Evolutionary conservation across 2,797 vertebrate species (phyloP), one percentile per base, ranked within the genome.

Genomic region (Remorina albescens): DNA sequence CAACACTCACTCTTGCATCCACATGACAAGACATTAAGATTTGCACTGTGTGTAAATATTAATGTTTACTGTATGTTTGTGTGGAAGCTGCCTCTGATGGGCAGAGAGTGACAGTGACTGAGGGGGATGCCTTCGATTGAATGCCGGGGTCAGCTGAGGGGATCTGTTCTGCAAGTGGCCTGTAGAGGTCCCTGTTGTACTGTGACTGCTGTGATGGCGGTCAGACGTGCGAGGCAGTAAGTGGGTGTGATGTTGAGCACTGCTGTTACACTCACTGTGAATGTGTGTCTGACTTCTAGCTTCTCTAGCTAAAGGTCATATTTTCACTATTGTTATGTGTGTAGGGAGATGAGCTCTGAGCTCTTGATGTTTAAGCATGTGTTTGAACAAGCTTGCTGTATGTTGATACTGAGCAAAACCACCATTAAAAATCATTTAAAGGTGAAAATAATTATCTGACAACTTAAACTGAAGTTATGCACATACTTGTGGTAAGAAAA

Each of bases 161-260:
- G 19, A 32, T 56, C 13, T 30, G 13, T 81, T 63, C 76, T 39
- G 11, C 47, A 2, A 7, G n/a, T 59, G 58, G 65, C 85, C 91
- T 83, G 56, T 80, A 88, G 91, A 90, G 87, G 90, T 53, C 89
- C 47, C 84, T n/a, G 36, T 88, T 85, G 89, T 10, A 73, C 84
- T 51, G 10, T 34, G 57, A 25, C 78, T 12, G 71, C 84, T 49
- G 13, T 34, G 57, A 25, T 76, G 81, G n/a, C 5, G 18, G 46
- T 39, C 39, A 47, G 56, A 64, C 13, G 16, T 18, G 30, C 3
- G 30, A 30, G 3, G 57, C n/a, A n/a, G n/a, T n/a, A n/a, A n/a
- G n/a, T 51, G 51, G 53, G 74, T 56, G 46, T 15, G 21, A 44
- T 44, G 34, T 55, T 67, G 25, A 62, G 49, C 42, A 63, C 39